Conservation (phyloP, 2,888 invertebrate genomes). For the Cheilosia grossa region DNA sequence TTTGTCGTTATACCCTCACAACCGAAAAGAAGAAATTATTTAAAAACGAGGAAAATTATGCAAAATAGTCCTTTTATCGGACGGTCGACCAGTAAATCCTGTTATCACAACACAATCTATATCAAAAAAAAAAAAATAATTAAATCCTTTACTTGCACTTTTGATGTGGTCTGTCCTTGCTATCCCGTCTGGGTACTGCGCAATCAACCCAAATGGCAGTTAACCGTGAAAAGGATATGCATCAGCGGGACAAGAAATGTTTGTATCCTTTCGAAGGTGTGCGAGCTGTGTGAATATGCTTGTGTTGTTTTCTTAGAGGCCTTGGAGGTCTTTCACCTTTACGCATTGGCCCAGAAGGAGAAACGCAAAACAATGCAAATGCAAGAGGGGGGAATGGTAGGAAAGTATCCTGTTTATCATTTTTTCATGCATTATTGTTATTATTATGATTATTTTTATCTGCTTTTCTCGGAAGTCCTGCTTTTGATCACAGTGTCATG, state of each 20-base stretch:
- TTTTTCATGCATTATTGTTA: slow-evolving; percentile 54
- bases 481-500: slow-evolving; percentile 64
- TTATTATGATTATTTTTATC: slow-evolving; percentile 64
- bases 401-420: slow-evolving; percentile 55
- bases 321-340: slow-evolving; percentile 70
- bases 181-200: slow-evolving; percentile 57
- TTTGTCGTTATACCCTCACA: slow-evolving; percentile 30
- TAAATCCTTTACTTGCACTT: slow-evolving; percentile 68
- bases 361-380: slow-evolving; percentile 22
- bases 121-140: slow-evolving; percentile 45
- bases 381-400: slow-evolving; percentile 25
- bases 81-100: slow-evolving; percentile 71
- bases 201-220: slow-evolving; percentile 48
- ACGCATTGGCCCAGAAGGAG: slow-evolving; percentile 29
- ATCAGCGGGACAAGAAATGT: slow-evolving; percentile 29
- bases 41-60: slow-evolving; percentile 65
- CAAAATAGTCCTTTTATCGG: slow-evolving; percentile 64
- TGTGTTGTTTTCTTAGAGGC: slow-evolving; percentile 54
- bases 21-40: slow-evolving; percentile 32
- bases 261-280: slow-evolving; percentile 21
- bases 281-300: slow-evolving; percentile 26
- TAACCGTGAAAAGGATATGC: slow-evolving; percentile 62
- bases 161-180: slow-evolving; percentile 20
- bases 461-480: slow-evolving; percentile 56
- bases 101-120: slow-evolving; percentile 72